Evolutionary conservation across 92 coral and sea anemone species (phyloP).

Genomic region (Umimayanthus kanabou): DNA sequence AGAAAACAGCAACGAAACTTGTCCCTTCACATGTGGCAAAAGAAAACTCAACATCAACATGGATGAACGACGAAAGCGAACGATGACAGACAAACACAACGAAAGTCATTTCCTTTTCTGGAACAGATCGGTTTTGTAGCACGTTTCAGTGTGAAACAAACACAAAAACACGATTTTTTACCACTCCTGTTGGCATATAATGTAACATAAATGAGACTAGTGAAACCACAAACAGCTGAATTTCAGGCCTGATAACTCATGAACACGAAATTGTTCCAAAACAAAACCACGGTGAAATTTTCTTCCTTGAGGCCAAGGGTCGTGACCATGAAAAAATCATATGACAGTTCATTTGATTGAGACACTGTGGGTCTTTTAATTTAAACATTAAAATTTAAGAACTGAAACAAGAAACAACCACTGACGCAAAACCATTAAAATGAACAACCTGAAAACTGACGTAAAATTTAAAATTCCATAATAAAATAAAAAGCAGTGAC

Average conservation of each 20-base stretch:
- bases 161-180: slow-evolving; percentile 16
- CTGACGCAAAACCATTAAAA: slow-evolving; percentile 5
- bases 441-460: slow-evolving; percentile 13
- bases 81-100: not conserved
- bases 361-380: not conserved
- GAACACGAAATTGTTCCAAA: slow-evolving; percentile 23
- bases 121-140: slow-evolving; percentile 11
- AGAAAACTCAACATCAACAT: not conserved
- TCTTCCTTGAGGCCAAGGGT: slow-evolving; percentile 4
- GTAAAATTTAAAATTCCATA: not conserved
- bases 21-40: slow-evolving; percentile 20
- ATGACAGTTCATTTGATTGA: not conserved
- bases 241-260: not conserved
- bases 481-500: not conserved
- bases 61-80: slow-evolving; percentile 22
- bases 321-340: slow-evolving; percentile 8
- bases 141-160: slow-evolving; percentile 23
- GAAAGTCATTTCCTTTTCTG: slow-evolving; percentile 28
- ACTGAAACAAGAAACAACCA: not conserved
- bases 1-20: not conserved
- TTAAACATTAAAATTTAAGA: not conserved
- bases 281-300: slow-evolving; percentile 25
- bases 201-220: not conserved
- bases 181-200: not conserved
- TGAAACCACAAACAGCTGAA: slow-evolving; percentile 42